Evolutionary conservation across 2,113 vertebrate genomes (phyloP), one percentile per base, ranked within the genome.

Genomic region (Leptobrachium leishanense): DNA sequence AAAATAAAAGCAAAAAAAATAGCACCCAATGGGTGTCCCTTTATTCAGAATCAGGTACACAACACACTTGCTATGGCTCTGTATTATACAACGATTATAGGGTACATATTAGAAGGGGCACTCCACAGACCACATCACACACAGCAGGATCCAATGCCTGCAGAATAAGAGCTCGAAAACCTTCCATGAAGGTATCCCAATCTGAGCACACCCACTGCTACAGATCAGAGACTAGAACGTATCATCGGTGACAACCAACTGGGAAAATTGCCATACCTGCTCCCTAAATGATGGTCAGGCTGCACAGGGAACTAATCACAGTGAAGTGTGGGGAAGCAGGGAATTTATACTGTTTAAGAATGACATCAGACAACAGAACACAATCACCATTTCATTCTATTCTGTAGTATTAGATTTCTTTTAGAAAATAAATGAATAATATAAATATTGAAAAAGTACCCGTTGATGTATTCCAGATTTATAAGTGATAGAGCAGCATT

Each of bases 121-220:
- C 62, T 9, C 11, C 46, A 43, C 12, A 53, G 44, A 20, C 43
- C 44, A 54, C 12, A 44, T 46, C 39, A 15, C 64, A 15, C 64
- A 5, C 63, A 67, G 39, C 74, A 41, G 39, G 44, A 12, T 66
- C 40, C 43, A 31, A 43, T 57, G 20, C 66, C 43, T 40, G 11
- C 40, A 44, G 2, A 67, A 75, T 43, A 53, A 9, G 9, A 66
- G 64, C 31, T 67, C 7, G 7, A 12, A 67, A 3, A 66, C 9
- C 39, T 42, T 76, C 63, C 65, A 44, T 12, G 39, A 72, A 43
- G 7, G 13, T 43, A 31, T 2, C 44, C 43, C 10, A 42, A 42
- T 7, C 39, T 40, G 8, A 72, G 76, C 44, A 55, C 44, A 55
- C 77, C 77, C 40, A 43, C 72, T 72, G 44, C 59, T 79, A 79